Evolutionary conservation across 2,113 vertebrate species (phyloP).

Genomic region (Sorex araneus): DNA sequence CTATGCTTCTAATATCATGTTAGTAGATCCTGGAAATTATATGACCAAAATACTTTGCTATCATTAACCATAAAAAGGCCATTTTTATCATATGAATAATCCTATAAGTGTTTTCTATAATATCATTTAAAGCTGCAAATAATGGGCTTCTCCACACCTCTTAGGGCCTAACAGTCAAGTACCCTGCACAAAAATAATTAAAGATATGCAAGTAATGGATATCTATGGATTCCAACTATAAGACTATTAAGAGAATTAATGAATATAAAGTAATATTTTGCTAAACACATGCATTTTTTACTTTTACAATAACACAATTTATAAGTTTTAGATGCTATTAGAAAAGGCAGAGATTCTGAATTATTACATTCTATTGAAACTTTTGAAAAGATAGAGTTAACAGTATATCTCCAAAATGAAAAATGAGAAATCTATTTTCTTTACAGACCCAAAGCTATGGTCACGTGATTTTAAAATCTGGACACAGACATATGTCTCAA

Average conservation of each 20-base stretch:
- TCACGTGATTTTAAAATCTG: neutral
- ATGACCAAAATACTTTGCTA: neutral
- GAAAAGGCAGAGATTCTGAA: neutral
- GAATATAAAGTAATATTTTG: constrained; percentile 83
- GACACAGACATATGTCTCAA: neutral
- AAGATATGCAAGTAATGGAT: constrained; percentile 82
- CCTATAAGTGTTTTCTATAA: constrained; percentile 73
- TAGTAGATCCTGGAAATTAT: constrained; percentile 1
- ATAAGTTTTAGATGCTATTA: constrained; percentile 66
- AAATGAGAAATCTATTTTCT: neutral
- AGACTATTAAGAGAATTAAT: constrained; percentile 83
- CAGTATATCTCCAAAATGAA: neutral
- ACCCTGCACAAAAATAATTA: constrained; percentile 86
- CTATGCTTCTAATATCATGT: neutral
- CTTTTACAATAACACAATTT: constrained; percentile 61
- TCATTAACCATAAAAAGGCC: constrained; percentile 44
- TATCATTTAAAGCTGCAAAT: constrained; percentile 70
- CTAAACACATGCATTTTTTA: constrained; percentile 86
- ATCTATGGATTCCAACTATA: constrained; percentile 84
- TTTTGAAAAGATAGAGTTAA: constrained; percentile 67
- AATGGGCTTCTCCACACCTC: constrained; percentile 64
- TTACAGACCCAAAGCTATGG: neutral
- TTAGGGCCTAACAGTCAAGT: constrained; percentile 71
- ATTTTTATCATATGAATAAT: constrained; percentile 51
- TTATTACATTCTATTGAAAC: neutral